Evolutionary conservation across 2,888 invertebrate genomes (phyloP).

Genomic region (Mystacides longicornis): DNA sequence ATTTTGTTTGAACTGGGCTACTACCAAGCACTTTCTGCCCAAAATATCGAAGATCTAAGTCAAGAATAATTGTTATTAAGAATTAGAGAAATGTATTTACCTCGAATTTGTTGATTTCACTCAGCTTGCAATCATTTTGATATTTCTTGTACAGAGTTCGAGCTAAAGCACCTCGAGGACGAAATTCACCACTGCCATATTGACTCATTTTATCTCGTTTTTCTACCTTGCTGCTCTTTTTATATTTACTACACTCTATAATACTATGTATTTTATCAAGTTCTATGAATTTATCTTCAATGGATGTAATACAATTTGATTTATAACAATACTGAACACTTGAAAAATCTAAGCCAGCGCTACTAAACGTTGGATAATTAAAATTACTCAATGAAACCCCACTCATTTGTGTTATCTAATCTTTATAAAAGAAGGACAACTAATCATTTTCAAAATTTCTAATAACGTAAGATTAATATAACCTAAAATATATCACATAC

Average conservation of each 20-base stretch:
- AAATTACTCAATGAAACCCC: neutral
- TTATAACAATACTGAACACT: constrained; percentile 1
- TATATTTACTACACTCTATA: neutral
- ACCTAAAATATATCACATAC: no score
- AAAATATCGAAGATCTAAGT: no score
- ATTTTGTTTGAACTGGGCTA: no score
- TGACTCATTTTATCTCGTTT: neutral
- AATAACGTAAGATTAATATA: no score
- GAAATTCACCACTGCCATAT: constrained; percentile 43
- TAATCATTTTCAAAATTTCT: no score
- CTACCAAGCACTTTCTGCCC: no score
- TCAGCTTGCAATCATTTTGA: constrained; percentile 59
- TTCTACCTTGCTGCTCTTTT: neutral
- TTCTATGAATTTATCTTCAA: constrained; percentile 5
- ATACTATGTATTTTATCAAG: neutral
- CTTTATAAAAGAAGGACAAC: no score
- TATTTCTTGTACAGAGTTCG: constrained; percentile 67
- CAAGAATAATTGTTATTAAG: no score
- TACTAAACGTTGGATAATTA: neutral
- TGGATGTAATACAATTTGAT: neutral
- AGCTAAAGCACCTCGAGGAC: constrained; percentile 64
- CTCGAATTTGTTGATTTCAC: constrained; percentile 60
- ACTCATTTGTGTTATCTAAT: neutral
- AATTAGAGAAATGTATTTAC: constrained; percentile 39
- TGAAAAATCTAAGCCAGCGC: neutral